Percentiles rank a stretch among this genome's conserved stretches.
phyloP scores from a whole-genome alignment of 1,140 invertebrate species.

The Lepidurus arcticus region DNA sequence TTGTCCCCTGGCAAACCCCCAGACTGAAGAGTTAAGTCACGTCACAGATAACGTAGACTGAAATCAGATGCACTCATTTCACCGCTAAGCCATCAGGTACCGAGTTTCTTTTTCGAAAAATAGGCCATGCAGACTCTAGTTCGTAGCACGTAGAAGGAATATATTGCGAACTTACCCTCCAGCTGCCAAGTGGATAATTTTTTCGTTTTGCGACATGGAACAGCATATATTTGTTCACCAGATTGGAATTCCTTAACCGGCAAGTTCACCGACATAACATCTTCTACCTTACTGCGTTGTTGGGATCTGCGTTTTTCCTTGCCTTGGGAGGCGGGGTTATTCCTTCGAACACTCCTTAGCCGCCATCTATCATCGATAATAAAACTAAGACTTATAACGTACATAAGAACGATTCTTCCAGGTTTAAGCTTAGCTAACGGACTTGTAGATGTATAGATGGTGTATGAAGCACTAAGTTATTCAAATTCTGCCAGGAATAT shows the following conservation, averaged over 20 bases:
- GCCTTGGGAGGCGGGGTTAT: not conserved
- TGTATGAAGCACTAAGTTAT: too few relatives aligned
- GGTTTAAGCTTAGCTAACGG: too few relatives aligned
- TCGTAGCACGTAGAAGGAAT: not conserved
- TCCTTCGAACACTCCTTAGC: not conserved
- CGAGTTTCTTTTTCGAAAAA: not conserved
- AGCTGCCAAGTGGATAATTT: slow-evolving; percentile 30
- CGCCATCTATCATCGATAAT: not conserved
- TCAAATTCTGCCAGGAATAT: too few relatives aligned
- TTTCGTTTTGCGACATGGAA: slow-evolving; percentile 30
- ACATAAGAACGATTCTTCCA: too few relatives aligned
- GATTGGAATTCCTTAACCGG: not conserved
- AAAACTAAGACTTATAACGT: too few relatives aligned
- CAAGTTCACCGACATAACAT: not conserved
- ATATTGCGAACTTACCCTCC: slow-evolving; percentile 28
- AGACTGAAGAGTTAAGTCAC: not conserved
- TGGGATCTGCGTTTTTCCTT: slow-evolving; percentile 9
- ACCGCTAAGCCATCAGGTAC: not conserved
- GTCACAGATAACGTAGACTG: not conserved
- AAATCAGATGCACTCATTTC: slow-evolving; percentile 11
- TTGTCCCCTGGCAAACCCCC: slow-evolving; percentile 7
- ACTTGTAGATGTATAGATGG: too few relatives aligned
- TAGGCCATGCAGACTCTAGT: not conserved
- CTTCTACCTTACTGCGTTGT: slow-evolving; percentile 4
- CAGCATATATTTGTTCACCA: slow-evolving; percentile 27